A percentile compares a stretch with the other conserved stretches of the same genome.
Evolutionary conservation across 2,888 invertebrate genomes (phyloP).

Genomic region (Lasioglossum zephyrum): DNA sequence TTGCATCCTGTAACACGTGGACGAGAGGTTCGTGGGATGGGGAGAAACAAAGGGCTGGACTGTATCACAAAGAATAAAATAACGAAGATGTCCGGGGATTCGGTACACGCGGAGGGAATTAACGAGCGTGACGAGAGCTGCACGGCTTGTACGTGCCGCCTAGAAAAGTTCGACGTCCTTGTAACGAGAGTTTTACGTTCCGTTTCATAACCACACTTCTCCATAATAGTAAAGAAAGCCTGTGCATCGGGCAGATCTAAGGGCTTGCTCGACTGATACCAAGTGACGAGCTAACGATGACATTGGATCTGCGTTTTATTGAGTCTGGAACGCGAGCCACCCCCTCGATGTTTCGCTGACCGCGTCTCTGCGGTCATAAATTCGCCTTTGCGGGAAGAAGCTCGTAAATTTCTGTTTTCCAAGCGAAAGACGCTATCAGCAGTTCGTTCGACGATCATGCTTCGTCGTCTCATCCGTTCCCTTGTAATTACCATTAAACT

Average conservation of each 20-base stretch:
- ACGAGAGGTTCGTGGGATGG: conserved; percentile 28
- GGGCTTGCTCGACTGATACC: conserved; percentile 31
- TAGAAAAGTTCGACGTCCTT: conserved; percentile 62
- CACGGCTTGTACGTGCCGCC: conserved; percentile 43
- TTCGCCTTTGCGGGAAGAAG: conserved; percentile 4
- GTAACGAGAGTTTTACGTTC: conserved; percentile 68
- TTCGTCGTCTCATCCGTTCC: neutral
- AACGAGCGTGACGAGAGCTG: conserved; percentile 60
- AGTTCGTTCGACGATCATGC: conserved; percentile 10
- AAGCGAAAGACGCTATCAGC: neutral
- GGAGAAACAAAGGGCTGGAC: conserved; percentile 31
- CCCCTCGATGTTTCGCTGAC: conserved; percentile 6
- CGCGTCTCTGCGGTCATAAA: neutral
- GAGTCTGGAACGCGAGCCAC: neutral
- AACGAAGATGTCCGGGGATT: conserved; percentile 26
- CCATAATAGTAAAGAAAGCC: conserved; percentile 63
- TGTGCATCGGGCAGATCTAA: conserved; percentile 18
- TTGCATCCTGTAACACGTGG: conserved; percentile 13
- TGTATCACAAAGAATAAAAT: conserved; percentile 43
- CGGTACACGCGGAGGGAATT: conserved; percentile 56
- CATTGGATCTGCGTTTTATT: conserved; percentile 49
- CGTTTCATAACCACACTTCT: conserved; percentile 64
- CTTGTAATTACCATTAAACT: conserved; percentile 1
- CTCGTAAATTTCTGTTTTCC: conserved; percentile 28
- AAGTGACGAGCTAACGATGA: conserved; percentile 43